phyloP scores from a whole-genome alignment of 2,797 vertebrate species.

The Uromys caudimaculatus region DNA sequence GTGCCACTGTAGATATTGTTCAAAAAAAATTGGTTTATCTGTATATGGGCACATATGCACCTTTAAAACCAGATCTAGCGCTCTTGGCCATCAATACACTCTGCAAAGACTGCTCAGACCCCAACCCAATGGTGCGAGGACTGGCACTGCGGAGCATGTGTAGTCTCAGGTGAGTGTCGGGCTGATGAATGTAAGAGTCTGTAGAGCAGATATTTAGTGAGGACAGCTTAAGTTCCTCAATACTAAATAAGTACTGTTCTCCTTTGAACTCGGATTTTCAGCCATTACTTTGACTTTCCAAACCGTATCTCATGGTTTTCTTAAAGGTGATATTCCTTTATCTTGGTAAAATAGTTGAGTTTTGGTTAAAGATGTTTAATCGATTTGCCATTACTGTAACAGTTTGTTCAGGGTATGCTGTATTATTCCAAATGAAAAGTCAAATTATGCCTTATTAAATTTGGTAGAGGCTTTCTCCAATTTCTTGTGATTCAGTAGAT shows the following conservation, averaged over 20 bases:
- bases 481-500: not conserved
- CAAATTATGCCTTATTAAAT: slow-evolving; percentile 40
- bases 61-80: slow-evolving; percentile 94
- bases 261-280: slow-evolving; percentile 35
- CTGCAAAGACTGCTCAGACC: slow-evolving; percentile 95
- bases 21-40: slow-evolving; percentile 97
- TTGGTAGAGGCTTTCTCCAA: slow-evolving; percentile 9
- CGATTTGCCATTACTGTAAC: not conserved
- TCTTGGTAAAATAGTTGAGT: slow-evolving; percentile 4
- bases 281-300: slow-evolving; percentile 38
- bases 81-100: slow-evolving; percentile 96
- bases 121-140: slow-evolving; percentile 96
- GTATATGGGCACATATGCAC: slow-evolving; percentile 95
- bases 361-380: slow-evolving; percentile 51
- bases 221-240: not conserved
- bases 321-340: slow-evolving; percentile 27
- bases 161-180: slow-evolving; percentile 90
- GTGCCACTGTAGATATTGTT: slow-evolving; percentile 94
- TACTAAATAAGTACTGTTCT: not conserved
- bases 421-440: slow-evolving; percentile 28
- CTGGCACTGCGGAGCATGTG: slow-evolving; percentile 96
- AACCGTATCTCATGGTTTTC: not conserved
- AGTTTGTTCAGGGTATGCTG: not conserved
- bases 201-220: not conserved
- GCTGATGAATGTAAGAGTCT: not conserved